Evolutionary conservation across 1,140 invertebrate genomes (phyloP), one percentile per base, ranked within the genome.

Genomic region (Drosophila paulistorum): DNA sequence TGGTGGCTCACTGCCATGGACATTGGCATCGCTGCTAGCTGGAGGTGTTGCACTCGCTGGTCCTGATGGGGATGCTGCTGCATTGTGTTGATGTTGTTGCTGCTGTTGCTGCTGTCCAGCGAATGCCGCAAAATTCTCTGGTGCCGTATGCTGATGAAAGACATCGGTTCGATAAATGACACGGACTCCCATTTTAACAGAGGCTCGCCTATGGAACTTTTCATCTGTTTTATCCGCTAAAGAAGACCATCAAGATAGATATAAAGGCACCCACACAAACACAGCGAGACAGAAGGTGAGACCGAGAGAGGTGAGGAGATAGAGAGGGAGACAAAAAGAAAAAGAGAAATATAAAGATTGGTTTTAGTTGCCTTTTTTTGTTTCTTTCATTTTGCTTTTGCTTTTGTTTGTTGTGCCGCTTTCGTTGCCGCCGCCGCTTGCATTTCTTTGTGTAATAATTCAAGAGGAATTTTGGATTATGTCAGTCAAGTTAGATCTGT

Each of bases 121-220:
- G 11, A 77, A 73, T 10, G 90, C 77, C n/a, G 89, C 89, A 65
- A 77, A 91, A 26, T 92, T 73, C 35, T 90, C 91, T 7, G 80
- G 62, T 0, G 66, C 79, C 13, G 59, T 1, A 0, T 76, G 71
- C 7, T 90, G 87, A 6, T 85, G 69, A 45, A 82, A 90, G 7
- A 92, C 81, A 59, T 92, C 91, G 33, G 91, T 91, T 57, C 91
- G 90, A 71, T 92, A 91, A 20, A 92, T 92, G 51, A 92, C 91
- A 5, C 91, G 69, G 0, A 92, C 86, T 1, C 91, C 86, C 91
- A 92, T 92, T 57, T 90, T 91, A 3, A 92, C 91, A 0, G 91
- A 86, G 23, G 91, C 90, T 9, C 90, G 80, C 9, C 91, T 79
- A 79, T 91, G 91, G 63, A 92, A 92, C 71, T 92, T 92, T 41